Evolutionary conservation across 2,113 vertebrate species (phyloP).

Genomic region (Larimichthys crocea): DNA sequence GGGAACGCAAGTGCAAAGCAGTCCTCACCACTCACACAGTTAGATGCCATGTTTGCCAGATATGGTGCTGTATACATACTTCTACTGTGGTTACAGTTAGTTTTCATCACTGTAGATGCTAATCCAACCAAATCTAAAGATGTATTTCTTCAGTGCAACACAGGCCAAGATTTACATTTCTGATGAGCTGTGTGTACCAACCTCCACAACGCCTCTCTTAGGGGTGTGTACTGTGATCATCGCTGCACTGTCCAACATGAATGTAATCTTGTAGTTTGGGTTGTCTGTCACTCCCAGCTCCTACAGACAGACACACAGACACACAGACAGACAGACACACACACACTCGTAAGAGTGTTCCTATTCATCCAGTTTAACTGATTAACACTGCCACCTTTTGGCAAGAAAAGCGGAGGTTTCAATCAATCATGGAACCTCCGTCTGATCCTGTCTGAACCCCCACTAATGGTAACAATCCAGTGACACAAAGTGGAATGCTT

Average conservation of each 20-base stretch:
- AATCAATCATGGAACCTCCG: too few relatives aligned
- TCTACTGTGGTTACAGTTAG: not conserved
- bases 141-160: not conserved
- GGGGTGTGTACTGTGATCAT: slow-evolving; percentile 99
- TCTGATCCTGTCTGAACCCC: too few relatives aligned
- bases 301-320: slow-evolving; percentile 77
- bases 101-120: not conserved
- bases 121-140: too few relatives aligned
- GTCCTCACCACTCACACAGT: too few relatives aligned
- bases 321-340: slow-evolving; percentile 22
- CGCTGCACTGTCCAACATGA: slow-evolving; percentile 98
- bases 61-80: not conserved
- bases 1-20: too few relatives aligned
- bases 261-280: slow-evolving; percentile 97
- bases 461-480: not conserved
- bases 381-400: slow-evolving; percentile 66
- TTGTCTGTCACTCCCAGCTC: slow-evolving; percentile 97
- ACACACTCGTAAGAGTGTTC: not conserved
- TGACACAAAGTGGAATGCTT: slow-evolving; percentile 68
- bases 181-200: slow-evolving; percentile 78
- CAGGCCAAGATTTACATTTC: not conserved
- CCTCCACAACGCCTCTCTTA: slow-evolving; percentile 96
- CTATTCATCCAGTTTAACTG: slow-evolving; percentile 2
- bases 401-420: not conserved
- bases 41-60: not conserved